These are phyloP conservation scores for Argyrosomus japonicus DNA, from an alignment of 2,113 vertebrate genomes.

Conservation along the genomic window DNA sequence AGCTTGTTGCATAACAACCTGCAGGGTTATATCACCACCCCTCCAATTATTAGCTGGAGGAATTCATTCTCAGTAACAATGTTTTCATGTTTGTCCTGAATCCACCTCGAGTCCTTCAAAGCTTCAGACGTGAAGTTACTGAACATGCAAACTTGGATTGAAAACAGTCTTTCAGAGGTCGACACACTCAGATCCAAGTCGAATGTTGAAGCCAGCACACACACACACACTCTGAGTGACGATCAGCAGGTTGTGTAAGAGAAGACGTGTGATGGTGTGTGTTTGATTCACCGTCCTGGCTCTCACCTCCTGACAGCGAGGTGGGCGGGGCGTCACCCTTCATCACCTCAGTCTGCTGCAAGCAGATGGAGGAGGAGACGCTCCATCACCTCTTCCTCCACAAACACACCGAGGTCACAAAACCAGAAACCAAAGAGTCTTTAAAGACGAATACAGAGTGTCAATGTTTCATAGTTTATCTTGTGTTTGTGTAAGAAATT, in stretches of 20 bases:
- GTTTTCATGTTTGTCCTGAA: not conserved
- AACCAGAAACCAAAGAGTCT: not conserved
- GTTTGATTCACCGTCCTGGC: constrained; percentile 35
- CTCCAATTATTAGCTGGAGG: not conserved
- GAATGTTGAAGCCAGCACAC: not conserved
- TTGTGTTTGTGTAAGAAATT: too few species aligned
- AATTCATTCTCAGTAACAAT: not conserved
- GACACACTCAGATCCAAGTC: too few species aligned
- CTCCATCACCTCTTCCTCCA: constrained; percentile 1
- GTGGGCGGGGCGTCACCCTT: constrained; percentile 43
- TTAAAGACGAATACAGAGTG: too few species aligned
- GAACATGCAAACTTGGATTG: not conserved
- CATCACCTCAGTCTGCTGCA: constrained; percentile 41
- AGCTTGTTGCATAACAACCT: constrained; percentile 16
- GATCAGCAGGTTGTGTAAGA: constrained; percentile 7
- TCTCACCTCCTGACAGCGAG: constrained; percentile 28
- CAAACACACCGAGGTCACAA: not conserved
- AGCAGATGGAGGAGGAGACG: constrained; percentile 55
- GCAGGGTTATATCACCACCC: constrained; percentile 10
- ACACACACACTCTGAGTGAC: not conserved
- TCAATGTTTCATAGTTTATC: too few species aligned
- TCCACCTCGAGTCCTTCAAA: not conserved
- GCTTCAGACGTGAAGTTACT: not conserved
- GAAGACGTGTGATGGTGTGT: not conserved
- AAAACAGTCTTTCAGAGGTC: not conserved